These are phyloP conservation scores for Argynnis bischoffii DNA, from an alignment of 2,888 invertebrate genomes.

Conservation along the genomic window DNA sequence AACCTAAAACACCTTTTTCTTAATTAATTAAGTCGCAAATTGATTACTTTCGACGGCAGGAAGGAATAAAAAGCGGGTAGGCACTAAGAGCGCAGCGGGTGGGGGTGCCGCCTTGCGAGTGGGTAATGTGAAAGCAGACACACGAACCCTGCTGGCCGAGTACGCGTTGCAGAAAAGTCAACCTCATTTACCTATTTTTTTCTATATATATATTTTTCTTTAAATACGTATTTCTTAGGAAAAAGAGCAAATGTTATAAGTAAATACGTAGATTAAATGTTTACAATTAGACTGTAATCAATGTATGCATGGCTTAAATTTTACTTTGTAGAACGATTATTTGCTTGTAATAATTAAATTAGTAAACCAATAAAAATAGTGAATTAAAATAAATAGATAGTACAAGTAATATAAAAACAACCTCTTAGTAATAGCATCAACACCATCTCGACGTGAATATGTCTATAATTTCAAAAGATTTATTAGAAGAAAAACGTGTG, in stretches of 20 bases:
- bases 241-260: not conserved
- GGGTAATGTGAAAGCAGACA: constrained; percentile 83
- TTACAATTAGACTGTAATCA: not conserved
- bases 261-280: not conserved
- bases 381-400: too few species aligned
- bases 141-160: constrained; percentile 77
- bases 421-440: too few species aligned
- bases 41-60: constrained; percentile 80
- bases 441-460: too few species aligned
- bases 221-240: not conserved
- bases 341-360: too few species aligned
- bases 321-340: too few species aligned
- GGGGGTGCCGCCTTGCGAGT: constrained; percentile 75
- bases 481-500: not conserved
- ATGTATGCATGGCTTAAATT: too few species aligned
- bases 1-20: constrained; percentile 62
- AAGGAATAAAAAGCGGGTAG: constrained; percentile 78
- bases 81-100: constrained; percentile 68
- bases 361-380: too few species aligned
- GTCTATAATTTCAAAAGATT: too few species aligned
- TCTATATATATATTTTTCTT: constrained; percentile 12
- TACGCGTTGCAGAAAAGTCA: constrained; percentile 60
- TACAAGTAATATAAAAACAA: too few species aligned
- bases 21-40: constrained; percentile 82
- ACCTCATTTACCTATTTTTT: constrained; percentile 26